Conservation (phyloP, 2,888 invertebrate species). For the Lycia hirtaria region DNA sequence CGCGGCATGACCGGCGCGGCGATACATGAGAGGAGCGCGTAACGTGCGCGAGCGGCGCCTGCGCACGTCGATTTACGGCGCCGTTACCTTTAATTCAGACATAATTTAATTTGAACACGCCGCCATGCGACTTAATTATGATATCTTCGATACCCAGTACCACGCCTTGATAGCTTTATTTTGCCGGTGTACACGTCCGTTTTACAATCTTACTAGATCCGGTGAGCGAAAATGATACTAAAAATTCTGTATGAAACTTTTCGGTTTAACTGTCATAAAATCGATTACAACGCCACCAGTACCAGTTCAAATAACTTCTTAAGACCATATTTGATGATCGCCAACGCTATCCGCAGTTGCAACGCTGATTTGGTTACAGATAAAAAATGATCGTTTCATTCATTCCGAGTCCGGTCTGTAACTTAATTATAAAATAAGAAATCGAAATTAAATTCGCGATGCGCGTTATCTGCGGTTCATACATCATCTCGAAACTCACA, state of each 20-base stretch:
- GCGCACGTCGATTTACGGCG: slow-evolving; percentile 66
- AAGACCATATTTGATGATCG: slow-evolving; percentile 25
- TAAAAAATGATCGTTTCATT: slow-evolving; percentile 21
- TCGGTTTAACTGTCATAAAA: no score
- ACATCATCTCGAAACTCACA: slow-evolving; percentile 26
- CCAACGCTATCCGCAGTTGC: background rate
- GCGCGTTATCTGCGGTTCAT: slow-evolving; percentile 16
- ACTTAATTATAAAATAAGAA: slow-evolving; percentile 27
- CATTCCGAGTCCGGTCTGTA: slow-evolving; percentile 5
- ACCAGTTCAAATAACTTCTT: no score
- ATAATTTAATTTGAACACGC: slow-evolving; percentile 80
- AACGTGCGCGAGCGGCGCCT: slow-evolving; percentile 60
- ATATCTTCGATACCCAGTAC: slow-evolving; percentile 61
- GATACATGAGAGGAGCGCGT: slow-evolving; percentile 66
- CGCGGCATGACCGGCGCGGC: slow-evolving; percentile 35
- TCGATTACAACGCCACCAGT: no score
- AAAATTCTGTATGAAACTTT: no score
- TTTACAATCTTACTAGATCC: no score
- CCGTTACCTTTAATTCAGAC: slow-evolving; percentile 75
- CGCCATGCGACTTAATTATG: slow-evolving; percentile 73
- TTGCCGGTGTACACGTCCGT: slow-evolving; percentile 13
- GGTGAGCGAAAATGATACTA: no score
- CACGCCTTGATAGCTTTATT: slow-evolving; percentile 34
- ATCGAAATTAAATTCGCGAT: slow-evolving; percentile 20
- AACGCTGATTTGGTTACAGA: slow-evolving; percentile 14